A percentile compares a stretch with the other conserved stretches of the same genome.
phyloP scores from a whole-genome alignment of 2,888 invertebrate genomes.

The Melitaea athalia region DNA sequence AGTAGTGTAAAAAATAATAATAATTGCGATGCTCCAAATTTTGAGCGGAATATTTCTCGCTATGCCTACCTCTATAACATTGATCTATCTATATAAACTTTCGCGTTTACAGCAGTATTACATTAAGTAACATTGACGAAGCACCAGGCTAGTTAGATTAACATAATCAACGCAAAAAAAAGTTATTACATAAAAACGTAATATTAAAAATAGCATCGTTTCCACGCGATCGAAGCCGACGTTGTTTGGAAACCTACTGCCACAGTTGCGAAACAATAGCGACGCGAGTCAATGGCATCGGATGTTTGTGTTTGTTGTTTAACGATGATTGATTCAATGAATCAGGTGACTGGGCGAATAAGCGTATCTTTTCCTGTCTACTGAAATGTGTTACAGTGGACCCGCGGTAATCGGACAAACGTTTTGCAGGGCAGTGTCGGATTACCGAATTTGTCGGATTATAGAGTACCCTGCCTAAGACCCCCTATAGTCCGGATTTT shows the following conservation, averaged over 20 bases:
- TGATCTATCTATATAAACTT: neutral
- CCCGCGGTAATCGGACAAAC: too few species aligned
- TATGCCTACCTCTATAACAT: too few species aligned
- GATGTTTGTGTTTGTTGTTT: neutral
- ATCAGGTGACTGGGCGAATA: too few species aligned
- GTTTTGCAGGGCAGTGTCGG: too few species aligned
- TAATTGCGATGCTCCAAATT: too few species aligned
- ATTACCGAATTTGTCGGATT: too few species aligned
- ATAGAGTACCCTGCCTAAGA: too few species aligned
- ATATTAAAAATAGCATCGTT: conserved; percentile 4
- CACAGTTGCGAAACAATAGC: conserved; percentile 16
- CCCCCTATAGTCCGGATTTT: too few species aligned
- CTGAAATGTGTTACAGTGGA: too few species aligned
- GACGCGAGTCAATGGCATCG: conserved; percentile 17
- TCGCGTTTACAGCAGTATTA: neutral
- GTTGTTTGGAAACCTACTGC: conserved; percentile 3
- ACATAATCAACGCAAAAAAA: neutral
- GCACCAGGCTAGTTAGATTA: neutral
- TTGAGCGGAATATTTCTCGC: too few species aligned
- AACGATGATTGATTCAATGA: neutral
- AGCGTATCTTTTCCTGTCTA: too few species aligned
- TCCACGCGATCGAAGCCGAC: conserved; percentile 20
- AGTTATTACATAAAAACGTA: neutral
- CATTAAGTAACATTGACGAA: neutral
- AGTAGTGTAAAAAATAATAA: too few species aligned